A percentile compares a stretch with the other conserved stretches of the same genome.
Evolutionary conservation across 2,797 vertebrate genomes (phyloP).

Genomic region (Borostomias antarcticus): DNA sequence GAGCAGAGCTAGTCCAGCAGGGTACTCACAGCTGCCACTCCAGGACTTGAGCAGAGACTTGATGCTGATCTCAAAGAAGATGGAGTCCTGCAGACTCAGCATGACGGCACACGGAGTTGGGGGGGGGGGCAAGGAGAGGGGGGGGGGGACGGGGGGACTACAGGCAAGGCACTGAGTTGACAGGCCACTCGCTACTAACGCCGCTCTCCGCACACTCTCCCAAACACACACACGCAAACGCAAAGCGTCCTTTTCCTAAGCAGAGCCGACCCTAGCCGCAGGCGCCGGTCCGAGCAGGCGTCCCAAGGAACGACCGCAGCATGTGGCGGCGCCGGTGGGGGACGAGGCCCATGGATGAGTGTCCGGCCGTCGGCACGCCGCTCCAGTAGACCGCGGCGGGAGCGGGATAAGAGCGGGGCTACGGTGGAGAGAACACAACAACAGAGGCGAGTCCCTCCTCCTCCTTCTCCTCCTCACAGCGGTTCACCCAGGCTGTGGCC

Average conservation of each 20-base stretch:
- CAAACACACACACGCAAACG: background rate
- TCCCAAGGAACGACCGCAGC: slow-evolving; percentile 28
- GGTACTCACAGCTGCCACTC: slow-evolving; percentile 93
- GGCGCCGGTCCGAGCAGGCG: slow-evolving; percentile 47
- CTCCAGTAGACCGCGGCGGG: too few relatives aligned
- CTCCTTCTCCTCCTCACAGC: too few relatives aligned
- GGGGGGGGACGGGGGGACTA: slow-evolving; percentile 15
- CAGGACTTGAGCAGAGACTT: slow-evolving; percentile 98
- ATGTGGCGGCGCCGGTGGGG: slow-evolving; percentile 8
- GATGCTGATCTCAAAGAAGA: slow-evolving; percentile 98
- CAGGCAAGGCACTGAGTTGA: slow-evolving; percentile 39
- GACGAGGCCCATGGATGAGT: slow-evolving; percentile 25
- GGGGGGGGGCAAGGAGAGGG: too few relatives aligned
- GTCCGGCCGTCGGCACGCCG: slow-evolving; percentile 30
- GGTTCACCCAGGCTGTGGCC: slow-evolving; percentile 45
- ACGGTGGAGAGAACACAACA: slow-evolving; percentile 25
- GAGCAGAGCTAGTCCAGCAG: slow-evolving; percentile 16
- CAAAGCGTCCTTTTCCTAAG: slow-evolving; percentile 22
- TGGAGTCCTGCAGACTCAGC: slow-evolving; percentile 96
- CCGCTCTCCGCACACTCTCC: slow-evolving; percentile 7
- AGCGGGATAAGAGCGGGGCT: too few relatives aligned
- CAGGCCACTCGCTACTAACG: slow-evolving; percentile 16
- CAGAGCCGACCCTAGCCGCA: slow-evolving; percentile 52
- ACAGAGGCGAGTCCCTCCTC: slow-evolving; percentile 36
- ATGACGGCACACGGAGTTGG: slow-evolving; percentile 74